Percentiles rank a stretch among this genome's conserved stretches.
phyloP scores from a whole-genome alignment of 92 coral and sea anemone genomes.

The Ricordea florida region DNA sequence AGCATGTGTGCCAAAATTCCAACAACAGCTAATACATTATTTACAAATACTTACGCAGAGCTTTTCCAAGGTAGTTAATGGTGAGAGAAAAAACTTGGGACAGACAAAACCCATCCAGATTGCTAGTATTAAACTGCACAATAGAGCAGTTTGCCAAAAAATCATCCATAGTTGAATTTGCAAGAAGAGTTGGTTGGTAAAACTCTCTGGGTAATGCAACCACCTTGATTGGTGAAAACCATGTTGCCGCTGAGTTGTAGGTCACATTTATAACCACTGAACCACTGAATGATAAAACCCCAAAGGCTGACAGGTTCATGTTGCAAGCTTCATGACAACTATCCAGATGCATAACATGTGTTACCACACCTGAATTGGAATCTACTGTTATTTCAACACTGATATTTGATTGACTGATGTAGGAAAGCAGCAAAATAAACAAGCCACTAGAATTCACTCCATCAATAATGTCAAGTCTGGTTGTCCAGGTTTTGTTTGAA shows the following conservation, averaged over 20 bases:
- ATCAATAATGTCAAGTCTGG: conserved; percentile 28
- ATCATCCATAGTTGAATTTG: conserved; percentile 34
- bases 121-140: conserved; percentile 22
- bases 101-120: conserved; percentile 56
- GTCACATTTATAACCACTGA: conserved; percentile 65
- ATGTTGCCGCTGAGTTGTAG: neutral
- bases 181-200: conserved; percentile 56
- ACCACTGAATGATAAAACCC: conserved; percentile 53
- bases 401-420: conserved; percentile 41
- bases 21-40: too few species aligned
- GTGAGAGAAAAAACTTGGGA: conserved; percentile 69
- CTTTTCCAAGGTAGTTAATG: conserved; percentile 69
- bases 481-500: conserved; percentile 51
- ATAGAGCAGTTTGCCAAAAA: conserved; percentile 82
- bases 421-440: conserved; percentile 59
- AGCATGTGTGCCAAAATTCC: too few species aligned
- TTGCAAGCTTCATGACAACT: conserved; percentile 41
- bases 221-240: conserved; percentile 42
- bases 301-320: conserved; percentile 58
- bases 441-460: conserved; percentile 44
- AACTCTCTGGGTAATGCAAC: conserved; percentile 79
- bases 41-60: conserved; percentile 72
- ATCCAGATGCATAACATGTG: conserved; percentile 2
- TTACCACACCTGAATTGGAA: neutral
- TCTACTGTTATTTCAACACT: conserved; percentile 32